Conservation (phyloP, 2,797 vertebrate genomes). For the Dicrostonyx torquatus region DNA sequence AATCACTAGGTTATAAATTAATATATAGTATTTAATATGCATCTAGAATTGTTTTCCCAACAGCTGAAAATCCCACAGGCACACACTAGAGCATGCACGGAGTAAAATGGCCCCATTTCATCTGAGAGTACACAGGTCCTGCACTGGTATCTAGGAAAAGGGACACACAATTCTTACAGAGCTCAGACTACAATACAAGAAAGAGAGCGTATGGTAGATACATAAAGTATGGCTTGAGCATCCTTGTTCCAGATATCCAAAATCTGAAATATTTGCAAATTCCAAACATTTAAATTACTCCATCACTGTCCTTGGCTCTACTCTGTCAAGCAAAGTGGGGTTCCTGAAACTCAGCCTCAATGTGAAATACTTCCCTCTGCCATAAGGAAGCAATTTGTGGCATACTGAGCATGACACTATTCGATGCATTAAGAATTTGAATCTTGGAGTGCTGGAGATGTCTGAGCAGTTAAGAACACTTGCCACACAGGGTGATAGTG, state of each 20-base stretch:
- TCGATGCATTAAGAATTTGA: neutral
- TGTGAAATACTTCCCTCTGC: neutral
- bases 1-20: neutral
- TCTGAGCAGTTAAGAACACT: neutral
- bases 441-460: neutral
- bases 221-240: neutral
- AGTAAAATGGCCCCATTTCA: neutral
- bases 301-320: neutral
- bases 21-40: neutral
- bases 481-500: neutral
- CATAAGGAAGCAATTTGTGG: neutral
- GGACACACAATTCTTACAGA: neutral
- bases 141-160: neutral
- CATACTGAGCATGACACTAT: neutral
- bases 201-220: neutral
- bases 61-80: neutral
- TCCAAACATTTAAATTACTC: neutral
- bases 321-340: neutral
- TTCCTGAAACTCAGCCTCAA: neutral
- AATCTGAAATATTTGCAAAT: neutral
- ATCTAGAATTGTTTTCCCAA: constrained; percentile 40
- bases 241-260: neutral
- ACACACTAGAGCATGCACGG: neutral
- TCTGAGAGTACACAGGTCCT: neutral
- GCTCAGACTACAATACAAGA: neutral